Conservation (phyloP, 2,113 vertebrate genomes). For the Callopanchax toddi region DNA sequence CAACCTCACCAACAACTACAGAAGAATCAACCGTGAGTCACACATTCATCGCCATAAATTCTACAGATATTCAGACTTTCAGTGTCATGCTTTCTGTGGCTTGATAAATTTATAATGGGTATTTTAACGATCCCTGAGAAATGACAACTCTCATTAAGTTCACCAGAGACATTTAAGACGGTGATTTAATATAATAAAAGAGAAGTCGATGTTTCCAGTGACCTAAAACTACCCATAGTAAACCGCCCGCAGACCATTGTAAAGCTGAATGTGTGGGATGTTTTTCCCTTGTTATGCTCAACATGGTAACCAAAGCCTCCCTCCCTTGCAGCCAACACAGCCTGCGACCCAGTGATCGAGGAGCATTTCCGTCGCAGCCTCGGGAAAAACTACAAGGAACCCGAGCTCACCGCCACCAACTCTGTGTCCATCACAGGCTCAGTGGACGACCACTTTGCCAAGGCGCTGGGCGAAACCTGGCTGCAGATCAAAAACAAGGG, state of each 20-base stretch:
- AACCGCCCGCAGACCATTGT: conserved; percentile 17
- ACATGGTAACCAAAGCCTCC: conserved; percentile 4
- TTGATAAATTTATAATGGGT: conserved; percentile 33
- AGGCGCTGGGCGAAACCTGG: conserved; percentile 97
- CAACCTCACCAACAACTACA: conserved; percentile 82
- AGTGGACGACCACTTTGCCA: conserved; percentile 98
- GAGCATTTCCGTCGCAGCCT: conserved; percentile 98
- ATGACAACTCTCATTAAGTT: conserved; percentile 63
- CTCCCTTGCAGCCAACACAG: conserved; percentile 78
- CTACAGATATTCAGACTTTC: no score
- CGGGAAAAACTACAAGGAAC: conserved; percentile 98
- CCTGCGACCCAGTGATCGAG: conserved; percentile 95
- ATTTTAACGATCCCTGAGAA: conserved; percentile 51
- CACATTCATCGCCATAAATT: not conserved
- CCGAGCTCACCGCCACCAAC: conserved; percentile 90
- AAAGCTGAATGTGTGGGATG: conserved; percentile 8
- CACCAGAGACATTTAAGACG: conserved; percentile 50
- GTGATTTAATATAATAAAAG: conserved; percentile 26
- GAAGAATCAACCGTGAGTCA: conserved; percentile 89
- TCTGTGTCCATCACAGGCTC: conserved; percentile 98
- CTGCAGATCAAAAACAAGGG: conserved; percentile 97
- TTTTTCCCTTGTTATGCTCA: conserved; percentile 1
- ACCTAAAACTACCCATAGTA: conserved; percentile 35
- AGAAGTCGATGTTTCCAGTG: conserved; percentile 40
- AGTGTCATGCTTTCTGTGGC: conserved; percentile 21